phyloP scores from a whole-genome alignment of 2,888 invertebrate species.

The Drosophila setosimentum region DNA sequence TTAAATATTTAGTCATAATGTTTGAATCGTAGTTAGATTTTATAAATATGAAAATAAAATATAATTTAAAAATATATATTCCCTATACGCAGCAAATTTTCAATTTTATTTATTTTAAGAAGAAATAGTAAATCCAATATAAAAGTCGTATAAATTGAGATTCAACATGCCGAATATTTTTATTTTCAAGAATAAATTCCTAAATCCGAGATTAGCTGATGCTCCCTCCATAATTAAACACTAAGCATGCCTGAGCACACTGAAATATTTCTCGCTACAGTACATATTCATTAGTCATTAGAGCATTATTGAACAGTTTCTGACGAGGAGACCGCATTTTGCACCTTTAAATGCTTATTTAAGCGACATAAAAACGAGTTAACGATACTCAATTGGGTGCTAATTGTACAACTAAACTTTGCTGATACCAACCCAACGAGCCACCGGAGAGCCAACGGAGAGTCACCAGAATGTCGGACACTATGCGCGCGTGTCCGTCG shows the following conservation, averaged over 20 bases:
- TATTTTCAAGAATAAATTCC: no score
- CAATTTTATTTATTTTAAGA: background rate
- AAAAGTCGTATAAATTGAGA: background rate
- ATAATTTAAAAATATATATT: background rate
- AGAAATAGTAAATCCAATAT: background rate
- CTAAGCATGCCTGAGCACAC: background rate
- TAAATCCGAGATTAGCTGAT: background rate
- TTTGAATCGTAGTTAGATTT: no score
- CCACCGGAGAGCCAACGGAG: conserved; percentile 13
- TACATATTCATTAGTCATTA: conserved; percentile 1
- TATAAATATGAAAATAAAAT: no score
- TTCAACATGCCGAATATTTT: no score
- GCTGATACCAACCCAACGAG: conserved; percentile 24
- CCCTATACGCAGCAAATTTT: background rate
- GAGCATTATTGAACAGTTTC: conserved; percentile 7
- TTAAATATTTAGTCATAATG: no score
- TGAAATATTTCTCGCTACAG: conserved; percentile 2
- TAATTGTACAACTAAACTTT: conserved; percentile 80
- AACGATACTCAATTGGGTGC: conserved; percentile 80
- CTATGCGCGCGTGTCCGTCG: conserved; percentile 23
- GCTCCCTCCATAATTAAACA: background rate
- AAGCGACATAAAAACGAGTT: conserved; percentile 67
- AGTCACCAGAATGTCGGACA: conserved; percentile 22
- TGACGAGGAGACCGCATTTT: conserved; percentile 35
- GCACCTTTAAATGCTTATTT: conserved; percentile 71